phyloP scores from a whole-genome alignment of 1,140 invertebrate species.

The Pomacea maculata region DNA sequence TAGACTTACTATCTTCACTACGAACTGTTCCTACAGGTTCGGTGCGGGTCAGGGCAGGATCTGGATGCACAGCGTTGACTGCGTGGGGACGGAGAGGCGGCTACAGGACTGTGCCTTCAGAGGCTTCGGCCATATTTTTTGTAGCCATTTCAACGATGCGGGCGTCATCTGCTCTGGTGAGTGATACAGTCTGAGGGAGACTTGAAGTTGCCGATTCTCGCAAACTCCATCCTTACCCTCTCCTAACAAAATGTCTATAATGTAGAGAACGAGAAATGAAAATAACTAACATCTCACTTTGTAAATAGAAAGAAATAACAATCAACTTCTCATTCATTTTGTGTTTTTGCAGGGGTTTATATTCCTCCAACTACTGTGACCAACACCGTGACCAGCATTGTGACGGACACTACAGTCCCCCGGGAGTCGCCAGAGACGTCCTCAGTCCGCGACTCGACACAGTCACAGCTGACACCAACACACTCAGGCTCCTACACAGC shows the following conservation, averaged over 20 bases:
- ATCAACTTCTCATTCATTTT: not conserved
- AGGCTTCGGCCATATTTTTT: conserved; percentile 40
- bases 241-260: no score
- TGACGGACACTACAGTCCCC: not conserved
- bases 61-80: conserved; percentile 55
- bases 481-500: conserved; percentile 3
- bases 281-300: not conserved
- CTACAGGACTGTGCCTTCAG: conserved; percentile 40
- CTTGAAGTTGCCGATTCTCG: not conserved
- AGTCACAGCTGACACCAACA: no score
- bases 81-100: conserved; percentile 44
- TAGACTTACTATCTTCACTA: no score
- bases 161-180: conserved; percentile 48
- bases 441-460: no score
- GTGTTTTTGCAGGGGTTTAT: not conserved
- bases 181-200: not conserved
- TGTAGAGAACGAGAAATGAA: not conserved
- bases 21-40: conserved; percentile 1
- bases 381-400: not conserved
- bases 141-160: conserved; percentile 53
- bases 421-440: not conserved
- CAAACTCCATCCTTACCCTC: no score
- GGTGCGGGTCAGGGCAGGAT: conserved; percentile 41
- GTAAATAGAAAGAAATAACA: not conserved
- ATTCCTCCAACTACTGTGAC: not conserved